A percentile compares a stretch with the other conserved stretches of the same genome.
Conservation (phyloP, 92 coral and sea anemone genomes). For the Nematostella vectensis region DNA sequence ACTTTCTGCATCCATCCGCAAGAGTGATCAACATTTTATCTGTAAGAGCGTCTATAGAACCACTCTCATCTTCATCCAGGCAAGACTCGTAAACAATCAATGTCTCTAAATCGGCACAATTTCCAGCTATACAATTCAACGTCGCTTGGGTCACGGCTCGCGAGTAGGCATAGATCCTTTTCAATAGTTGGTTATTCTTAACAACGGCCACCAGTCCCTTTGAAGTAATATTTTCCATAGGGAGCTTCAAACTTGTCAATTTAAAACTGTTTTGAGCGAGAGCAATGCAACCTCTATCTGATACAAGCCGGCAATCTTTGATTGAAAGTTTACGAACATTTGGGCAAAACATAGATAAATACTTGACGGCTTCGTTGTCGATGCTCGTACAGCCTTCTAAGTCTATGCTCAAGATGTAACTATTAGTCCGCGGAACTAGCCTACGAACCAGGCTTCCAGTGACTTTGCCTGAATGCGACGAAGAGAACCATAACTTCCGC, state of each 20-base stretch:
- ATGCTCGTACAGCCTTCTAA: constrained; percentile 66
- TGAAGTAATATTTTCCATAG: constrained; percentile 76
- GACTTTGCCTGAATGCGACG: constrained; percentile 56
- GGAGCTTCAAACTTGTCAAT: constrained; percentile 60
- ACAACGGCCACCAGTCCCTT: constrained; percentile 67
- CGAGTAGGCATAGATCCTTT: constrained; percentile 69
- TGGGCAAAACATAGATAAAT: constrained; percentile 67
- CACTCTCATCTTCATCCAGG: constrained; percentile 62
- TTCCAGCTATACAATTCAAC: constrained; percentile 36
- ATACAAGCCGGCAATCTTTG: constrained; percentile 59
- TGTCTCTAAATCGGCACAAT: constrained; percentile 62
- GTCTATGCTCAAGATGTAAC: constrained; percentile 61
- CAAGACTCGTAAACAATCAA: constrained; percentile 81
- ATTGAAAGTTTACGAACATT: constrained; percentile 61
- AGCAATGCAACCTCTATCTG: constrained; percentile 62
- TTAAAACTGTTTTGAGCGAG: constrained; percentile 73
- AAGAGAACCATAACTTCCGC: constrained; percentile 60
- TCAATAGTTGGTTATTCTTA: constrained; percentile 55
- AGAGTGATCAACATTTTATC: constrained; percentile 74
- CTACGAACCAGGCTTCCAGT: constrained; percentile 47
- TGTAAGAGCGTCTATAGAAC: constrained; percentile 53
- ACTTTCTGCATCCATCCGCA: constrained; percentile 67
- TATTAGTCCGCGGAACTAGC: constrained; percentile 63
- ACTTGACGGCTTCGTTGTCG: constrained; percentile 50
- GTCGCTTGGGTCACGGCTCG: constrained; percentile 84